phyloP scores from a whole-genome alignment of 2,797 vertebrate species.

The Phrynocephalus forsythii region DNA sequence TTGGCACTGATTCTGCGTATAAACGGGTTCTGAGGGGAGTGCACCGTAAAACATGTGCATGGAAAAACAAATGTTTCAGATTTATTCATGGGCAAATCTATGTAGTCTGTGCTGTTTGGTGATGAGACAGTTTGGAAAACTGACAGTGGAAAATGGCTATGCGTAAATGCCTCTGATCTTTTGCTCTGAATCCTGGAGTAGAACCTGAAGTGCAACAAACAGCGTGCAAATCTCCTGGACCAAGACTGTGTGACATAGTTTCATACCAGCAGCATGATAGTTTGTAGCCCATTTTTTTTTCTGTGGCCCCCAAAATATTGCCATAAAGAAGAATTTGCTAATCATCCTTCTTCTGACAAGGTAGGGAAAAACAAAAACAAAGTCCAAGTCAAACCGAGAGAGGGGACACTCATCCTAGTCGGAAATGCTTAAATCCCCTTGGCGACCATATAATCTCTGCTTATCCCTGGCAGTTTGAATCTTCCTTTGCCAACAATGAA shows the following conservation, averaged over 20 bases:
- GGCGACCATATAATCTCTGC: not conserved
- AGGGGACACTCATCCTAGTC: not conserved
- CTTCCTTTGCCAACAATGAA: not conserved
- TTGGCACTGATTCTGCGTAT: not conserved
- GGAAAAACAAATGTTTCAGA: not conserved
- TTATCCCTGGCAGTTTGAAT: conserved; percentile 1
- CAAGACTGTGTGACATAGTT: not conserved
- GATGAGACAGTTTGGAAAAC: not conserved
- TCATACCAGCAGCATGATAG: not conserved
- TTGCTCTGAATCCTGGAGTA: not conserved
- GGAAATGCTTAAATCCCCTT: conserved; percentile 18
- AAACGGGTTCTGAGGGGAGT: not conserved
- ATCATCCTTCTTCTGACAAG: not conserved
- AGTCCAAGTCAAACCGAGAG: not conserved
- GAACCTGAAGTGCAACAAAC: not conserved
- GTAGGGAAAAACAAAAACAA: not conserved
- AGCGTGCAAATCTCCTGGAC: not conserved
- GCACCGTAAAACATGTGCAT: not conserved
- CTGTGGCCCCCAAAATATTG: not conserved
- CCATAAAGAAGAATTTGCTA: not conserved
- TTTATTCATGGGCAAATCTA: not conserved
- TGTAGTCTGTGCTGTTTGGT: not conserved
- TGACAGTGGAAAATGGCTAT: not conserved
- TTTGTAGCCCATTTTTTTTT: not conserved
- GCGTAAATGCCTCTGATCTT: not conserved